Conservation (phyloP, 1,140 invertebrate species). For the Trichonephila clavata region DNA sequence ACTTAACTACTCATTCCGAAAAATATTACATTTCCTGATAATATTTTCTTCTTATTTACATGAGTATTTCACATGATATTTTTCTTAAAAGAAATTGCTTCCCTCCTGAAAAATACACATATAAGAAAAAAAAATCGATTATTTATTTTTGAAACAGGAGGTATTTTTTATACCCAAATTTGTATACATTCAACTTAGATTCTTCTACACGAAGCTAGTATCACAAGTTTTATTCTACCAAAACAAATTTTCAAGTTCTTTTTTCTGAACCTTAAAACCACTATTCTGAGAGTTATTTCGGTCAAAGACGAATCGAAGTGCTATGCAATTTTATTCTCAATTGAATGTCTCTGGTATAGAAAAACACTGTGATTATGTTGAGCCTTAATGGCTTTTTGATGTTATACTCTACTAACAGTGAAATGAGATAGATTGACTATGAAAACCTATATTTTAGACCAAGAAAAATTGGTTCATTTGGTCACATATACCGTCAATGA, state of each 20-base stretch:
- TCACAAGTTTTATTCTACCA: neutral
- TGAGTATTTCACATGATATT: too few relatives aligned
- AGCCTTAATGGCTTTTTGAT: conserved; percentile 60
- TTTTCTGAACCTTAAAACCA: neutral
- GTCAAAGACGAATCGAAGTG: conserved; percentile 53
- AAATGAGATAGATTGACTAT: conserved; percentile 45
- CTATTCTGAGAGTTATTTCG: conserved; percentile 48
- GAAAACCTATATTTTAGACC: conserved; percentile 43
- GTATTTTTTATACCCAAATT: neutral
- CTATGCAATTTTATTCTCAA: conserved; percentile 71
- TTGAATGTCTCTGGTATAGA: neutral
- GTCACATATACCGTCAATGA: neutral
- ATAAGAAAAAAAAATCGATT: neutral
- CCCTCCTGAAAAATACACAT: too few relatives aligned
- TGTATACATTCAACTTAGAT: neutral
- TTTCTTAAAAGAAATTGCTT: too few relatives aligned
- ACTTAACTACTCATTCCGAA: too few relatives aligned
- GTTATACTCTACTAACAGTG: conserved; percentile 11
- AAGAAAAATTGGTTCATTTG: neutral
- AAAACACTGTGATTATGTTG: conserved; percentile 64
- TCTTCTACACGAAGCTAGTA: neutral
- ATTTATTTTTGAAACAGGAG: neutral
- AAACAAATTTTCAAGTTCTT: neutral
- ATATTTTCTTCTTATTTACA: too few relatives aligned
- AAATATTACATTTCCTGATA: too few relatives aligned